Evolutionary conservation across 2,888 invertebrate genomes (phyloP).

Genomic region (Colostygia pectinataria): DNA sequence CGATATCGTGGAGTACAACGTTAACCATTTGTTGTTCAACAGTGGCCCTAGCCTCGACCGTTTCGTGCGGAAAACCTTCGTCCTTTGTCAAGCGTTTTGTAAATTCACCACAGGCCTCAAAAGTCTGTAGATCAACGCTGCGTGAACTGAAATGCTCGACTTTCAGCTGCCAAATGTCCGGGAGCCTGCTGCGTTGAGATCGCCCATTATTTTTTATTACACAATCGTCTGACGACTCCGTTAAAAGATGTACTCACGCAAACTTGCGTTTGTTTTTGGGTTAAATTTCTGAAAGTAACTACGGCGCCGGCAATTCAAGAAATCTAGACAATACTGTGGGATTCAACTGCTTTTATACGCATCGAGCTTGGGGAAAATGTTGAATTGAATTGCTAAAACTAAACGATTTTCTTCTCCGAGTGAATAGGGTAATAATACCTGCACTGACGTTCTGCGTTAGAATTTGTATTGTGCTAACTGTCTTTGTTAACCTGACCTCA

Average conservation of each 20-base stretch:
- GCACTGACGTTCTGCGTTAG: too few species aligned
- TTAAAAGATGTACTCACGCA: conserved; percentile 15
- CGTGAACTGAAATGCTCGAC: conserved; percentile 21
- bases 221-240: conserved; percentile 35
- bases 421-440: too few species aligned
- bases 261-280: conserved; percentile 14
- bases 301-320: conserved; percentile 3
- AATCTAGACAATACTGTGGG: not conserved
- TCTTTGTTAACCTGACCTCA: too few species aligned
- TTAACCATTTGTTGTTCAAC: not conserved
- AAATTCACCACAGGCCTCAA: conserved; percentile 15
- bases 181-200: conserved; percentile 28
- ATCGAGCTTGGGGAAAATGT: too few species aligned
- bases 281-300: conserved; percentile 8
- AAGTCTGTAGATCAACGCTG: conserved; percentile 21
- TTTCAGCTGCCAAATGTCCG: conserved; percentile 32
- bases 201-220: conserved; percentile 38
- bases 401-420: too few species aligned
- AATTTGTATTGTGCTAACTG: too few species aligned
- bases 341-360: not conserved
- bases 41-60: not conserved
- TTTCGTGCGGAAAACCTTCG: conserved; percentile 4
- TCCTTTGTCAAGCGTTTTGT: conserved; percentile 10
- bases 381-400: too few species aligned
- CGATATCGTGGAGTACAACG: too few species aligned